Evolutionary conservation across 1,140 invertebrate species (phyloP).

Genomic region (Caerostris extrusa): DNA sequence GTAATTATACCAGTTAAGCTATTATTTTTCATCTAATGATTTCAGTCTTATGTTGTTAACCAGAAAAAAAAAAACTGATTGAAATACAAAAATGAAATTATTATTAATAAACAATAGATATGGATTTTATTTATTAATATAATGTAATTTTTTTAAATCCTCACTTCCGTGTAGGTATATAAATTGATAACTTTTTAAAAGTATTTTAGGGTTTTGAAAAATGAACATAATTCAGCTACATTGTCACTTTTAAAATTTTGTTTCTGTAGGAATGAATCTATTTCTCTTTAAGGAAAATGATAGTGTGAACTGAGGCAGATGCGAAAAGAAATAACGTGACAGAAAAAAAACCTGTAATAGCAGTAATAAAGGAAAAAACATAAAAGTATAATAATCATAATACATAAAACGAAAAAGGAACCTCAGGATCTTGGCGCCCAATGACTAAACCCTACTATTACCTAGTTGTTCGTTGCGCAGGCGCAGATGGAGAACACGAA

Average conservation of each 20-base stretch:
- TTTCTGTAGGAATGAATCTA: slow-evolving; percentile 16
- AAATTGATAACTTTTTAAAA: not conserved
- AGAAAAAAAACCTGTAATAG: slow-evolving; percentile 51
- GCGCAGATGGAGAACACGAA: slow-evolving; percentile 56
- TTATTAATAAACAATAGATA: too few species aligned
- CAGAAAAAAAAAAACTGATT: too few species aligned
- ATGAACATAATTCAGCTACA: not conserved
- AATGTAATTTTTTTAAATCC: not conserved
- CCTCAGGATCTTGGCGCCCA: slow-evolving; percentile 58
- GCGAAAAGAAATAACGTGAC: slow-evolving; percentile 42
- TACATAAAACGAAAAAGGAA: slow-evolving; percentile 62
- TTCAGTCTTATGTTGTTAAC: too few species aligned
- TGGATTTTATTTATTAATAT: too few species aligned
- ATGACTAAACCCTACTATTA: slow-evolving; percentile 74
- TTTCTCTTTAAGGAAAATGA: slow-evolving; percentile 30
- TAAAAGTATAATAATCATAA: slow-evolving; percentile 63
- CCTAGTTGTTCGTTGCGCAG: slow-evolving; percentile 73
- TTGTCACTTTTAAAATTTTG: not conserved
- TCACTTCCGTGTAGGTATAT: not conserved
- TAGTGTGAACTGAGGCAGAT: slow-evolving; percentile 21
- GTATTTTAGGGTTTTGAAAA: not conserved
- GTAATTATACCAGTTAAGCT: too few species aligned
- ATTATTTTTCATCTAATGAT: too few species aligned
- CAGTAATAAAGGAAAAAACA: slow-evolving; percentile 36
- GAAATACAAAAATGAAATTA: too few species aligned